These are phyloP conservation scores for Eutolmus rufibarbis DNA, from an alignment of 2,888 invertebrate genomes.

Conservation along the genomic window DNA sequence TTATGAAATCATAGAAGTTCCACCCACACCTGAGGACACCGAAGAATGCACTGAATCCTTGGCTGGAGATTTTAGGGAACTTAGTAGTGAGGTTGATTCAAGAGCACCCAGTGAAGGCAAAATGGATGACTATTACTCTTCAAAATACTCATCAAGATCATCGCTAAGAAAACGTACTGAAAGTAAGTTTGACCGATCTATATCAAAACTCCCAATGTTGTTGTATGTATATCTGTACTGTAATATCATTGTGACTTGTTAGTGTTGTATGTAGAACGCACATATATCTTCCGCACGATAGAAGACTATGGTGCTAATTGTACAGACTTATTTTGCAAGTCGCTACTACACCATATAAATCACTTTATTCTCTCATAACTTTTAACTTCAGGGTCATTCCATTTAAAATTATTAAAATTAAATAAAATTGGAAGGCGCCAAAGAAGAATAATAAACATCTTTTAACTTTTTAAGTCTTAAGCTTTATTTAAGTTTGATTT, in stretches of 20 bases:
- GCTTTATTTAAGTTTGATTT: too few relatives aligned
- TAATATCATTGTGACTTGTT: background rate
- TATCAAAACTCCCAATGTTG: background rate
- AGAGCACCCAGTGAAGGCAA: slow-evolving; percentile 55
- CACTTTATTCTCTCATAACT: background rate
- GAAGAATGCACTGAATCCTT: slow-evolving; percentile 57
- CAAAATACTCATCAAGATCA: slow-evolving; percentile 68
- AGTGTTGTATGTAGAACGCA: slow-evolving; percentile 25
- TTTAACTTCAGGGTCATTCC: background rate
- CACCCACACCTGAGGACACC: slow-evolving; percentile 49
- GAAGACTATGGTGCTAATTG: slow-evolving; percentile 12
- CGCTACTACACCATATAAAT: background rate
- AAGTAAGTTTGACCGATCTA: slow-evolving; percentile 61
- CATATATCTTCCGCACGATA: background rate
- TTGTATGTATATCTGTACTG: background rate
- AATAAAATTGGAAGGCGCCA: background rate
- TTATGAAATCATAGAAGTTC: slow-evolving; percentile 61
- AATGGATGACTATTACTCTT: slow-evolving; percentile 60
- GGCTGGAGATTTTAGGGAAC: slow-evolving; percentile 58
- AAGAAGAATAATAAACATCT: background rate
- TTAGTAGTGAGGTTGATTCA: slow-evolving; percentile 56
- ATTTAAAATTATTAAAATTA: background rate
- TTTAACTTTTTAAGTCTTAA: too few relatives aligned
- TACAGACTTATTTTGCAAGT: slow-evolving; percentile 18
- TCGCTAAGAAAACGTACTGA: slow-evolving; percentile 69